Base-by-base conservation (phyloP, 2,888 invertebrate genomes). In the Dryococelus australis region DNA sequence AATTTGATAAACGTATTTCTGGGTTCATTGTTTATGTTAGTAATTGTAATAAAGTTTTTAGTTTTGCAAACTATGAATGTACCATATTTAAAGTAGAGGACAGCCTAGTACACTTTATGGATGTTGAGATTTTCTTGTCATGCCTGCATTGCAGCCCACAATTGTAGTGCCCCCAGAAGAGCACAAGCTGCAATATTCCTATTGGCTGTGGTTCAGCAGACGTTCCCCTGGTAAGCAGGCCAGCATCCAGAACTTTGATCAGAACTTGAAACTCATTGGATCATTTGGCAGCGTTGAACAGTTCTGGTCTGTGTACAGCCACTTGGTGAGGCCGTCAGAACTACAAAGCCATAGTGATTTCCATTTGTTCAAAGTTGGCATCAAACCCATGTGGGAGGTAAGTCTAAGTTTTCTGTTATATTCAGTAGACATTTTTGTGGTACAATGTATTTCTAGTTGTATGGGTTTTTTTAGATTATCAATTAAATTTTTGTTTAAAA, bases 321-420 rank as follows among this genome's bases (percentile, higher is more conserved):
- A 99, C 93, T 94, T 99, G 91, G 95, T 96, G 90, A 95, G 98
- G 91, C 97, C 99, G 86, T 96, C 97, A 87, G 98, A 99, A 91
- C 94, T 99, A 90, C 96, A 97, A 83, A 97, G 97, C 27, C 97
- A 98, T 91, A 95, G 98, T 91, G 99, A 99, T 93, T 96, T 99
- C 91, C 99, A 99, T 93, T 94, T 99, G 88, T 99, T 99, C 93
- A 99, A 99, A 94, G 95, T 98, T 91, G 99, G 99, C 90, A 99
- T 99, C 91, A 98, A 98, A 92, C 99, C 99, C 35, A 99, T 99
- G 97, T 99, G 99, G 99, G 99, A 99, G 93, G 95, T 95, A 91
- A 91, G 92, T 90, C 20, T 0, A 27, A 8, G n/a, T 65, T 65
- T n/a, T 9, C 16, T n/a, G 24, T 65, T 65, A 65, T 24, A n/a